Percentiles rank a stretch among this genome's conserved stretches.
phyloP scores from a whole-genome alignment of 2,113 vertebrate species.

The Gambusia affinis region DNA sequence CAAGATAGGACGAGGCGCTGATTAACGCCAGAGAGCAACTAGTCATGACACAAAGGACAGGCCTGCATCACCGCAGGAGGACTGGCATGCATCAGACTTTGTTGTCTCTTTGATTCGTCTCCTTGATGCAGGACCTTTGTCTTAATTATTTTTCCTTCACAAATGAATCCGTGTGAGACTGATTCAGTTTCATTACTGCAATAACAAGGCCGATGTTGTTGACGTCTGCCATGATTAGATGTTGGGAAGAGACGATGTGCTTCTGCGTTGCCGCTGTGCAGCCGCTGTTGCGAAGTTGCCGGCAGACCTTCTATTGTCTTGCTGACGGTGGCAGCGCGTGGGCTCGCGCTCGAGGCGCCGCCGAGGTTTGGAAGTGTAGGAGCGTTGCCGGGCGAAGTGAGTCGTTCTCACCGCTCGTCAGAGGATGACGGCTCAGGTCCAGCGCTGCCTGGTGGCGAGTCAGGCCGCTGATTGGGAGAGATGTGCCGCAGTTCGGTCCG shows the following conservation, averaged over 20 bases:
- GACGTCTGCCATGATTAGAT: constrained; percentile 62
- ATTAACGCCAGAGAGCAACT: constrained; percentile 72
- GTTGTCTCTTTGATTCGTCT: constrained; percentile 55
- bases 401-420: constrained; percentile 53
- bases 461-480: constrained; percentile 31
- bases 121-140: constrained; percentile 62
- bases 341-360: constrained; percentile 38
- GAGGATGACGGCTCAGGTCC: constrained; percentile 40
- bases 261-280: constrained; percentile 6
- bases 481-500: not conserved
- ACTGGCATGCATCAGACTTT: constrained; percentile 55
- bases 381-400: constrained; percentile 42
- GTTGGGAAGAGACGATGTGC: not conserved
- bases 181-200: constrained; percentile 65
- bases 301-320: constrained; percentile 43
- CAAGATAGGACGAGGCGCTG: constrained; percentile 74
- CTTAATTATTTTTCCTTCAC: constrained; percentile 70
- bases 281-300: constrained; percentile 19
- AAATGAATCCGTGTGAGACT: constrained; percentile 70
- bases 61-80: constrained; percentile 53
- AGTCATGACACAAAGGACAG: constrained; percentile 72
- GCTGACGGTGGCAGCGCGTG: constrained; percentile 12
- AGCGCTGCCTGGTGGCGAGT: constrained; percentile 35
- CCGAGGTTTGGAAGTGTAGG: constrained; percentile 43
- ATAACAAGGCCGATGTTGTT: constrained; percentile 54